phyloP scores from a whole-genome alignment of 2,888 invertebrate species.

The Crepidodera aurea region DNA sequence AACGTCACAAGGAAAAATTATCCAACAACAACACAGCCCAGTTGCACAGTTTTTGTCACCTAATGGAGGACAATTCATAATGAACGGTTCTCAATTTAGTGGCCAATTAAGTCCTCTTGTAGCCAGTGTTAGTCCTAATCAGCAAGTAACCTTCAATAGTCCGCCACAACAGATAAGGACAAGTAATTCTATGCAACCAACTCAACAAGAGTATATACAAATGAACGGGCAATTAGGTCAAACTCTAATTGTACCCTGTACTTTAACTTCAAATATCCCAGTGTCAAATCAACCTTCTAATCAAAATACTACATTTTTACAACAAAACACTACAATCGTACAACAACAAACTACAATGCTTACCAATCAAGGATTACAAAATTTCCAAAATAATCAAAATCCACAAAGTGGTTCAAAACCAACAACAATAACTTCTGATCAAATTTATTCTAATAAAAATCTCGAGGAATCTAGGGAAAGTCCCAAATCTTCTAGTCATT shows the following conservation, averaged over 20 bases:
- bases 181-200: constrained; percentile 55
- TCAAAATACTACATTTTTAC: constrained; percentile 77
- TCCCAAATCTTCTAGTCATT: constrained; percentile 50
- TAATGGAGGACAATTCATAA: constrained; percentile 76
- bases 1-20: constrained; percentile 75
- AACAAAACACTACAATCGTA: constrained; percentile 86
- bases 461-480: constrained; percentile 21
- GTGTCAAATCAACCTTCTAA: constrained; percentile 63
- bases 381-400: constrained; percentile 46
- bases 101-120: constrained; percentile 83
- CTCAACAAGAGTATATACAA: constrained; percentile 74
- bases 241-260: constrained; percentile 75
- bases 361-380: constrained; percentile 68
- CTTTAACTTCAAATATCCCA: constrained; percentile 66
- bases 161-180: constrained; percentile 51
- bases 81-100: constrained; percentile 76
- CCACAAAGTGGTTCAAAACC: constrained; percentile 53
- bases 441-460: constrained; percentile 47
- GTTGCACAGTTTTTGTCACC: constrained; percentile 79
- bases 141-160: constrained; percentile 63
- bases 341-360: constrained; percentile 83
- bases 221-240: constrained; percentile 73
- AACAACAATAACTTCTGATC: constrained; percentile 65
- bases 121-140: constrained; percentile 76
- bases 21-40: constrained; percentile 69